Evolutionary conservation across 2,113 vertebrate species (phyloP), one percentile per base, ranked within the genome.

Genomic region (Gambusia affinis): DNA sequence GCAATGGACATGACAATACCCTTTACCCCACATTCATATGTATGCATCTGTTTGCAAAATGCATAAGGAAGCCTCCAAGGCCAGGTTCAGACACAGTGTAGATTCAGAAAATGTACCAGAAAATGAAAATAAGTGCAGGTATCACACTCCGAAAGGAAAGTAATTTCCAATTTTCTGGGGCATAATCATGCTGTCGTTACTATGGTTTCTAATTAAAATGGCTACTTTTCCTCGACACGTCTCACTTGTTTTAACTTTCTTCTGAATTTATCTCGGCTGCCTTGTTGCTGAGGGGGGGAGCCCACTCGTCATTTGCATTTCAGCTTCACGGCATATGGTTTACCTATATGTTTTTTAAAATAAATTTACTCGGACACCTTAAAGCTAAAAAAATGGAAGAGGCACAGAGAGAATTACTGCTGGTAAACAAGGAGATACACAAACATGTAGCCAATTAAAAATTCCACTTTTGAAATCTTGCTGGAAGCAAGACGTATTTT

Each of bases 1-100:
- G 39, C 24, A 60, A 24, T 24, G 24, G 15, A 79, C 47, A 39
- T 73, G 68, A 19, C 64, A 54, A 22, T n/a, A n/a, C 7, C 51
- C 17, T 37, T 66, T 65, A 68, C 68, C 70, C 73, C 54, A 91
- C 91, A 92, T 92, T 93, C 89, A 91, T 73, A 73, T 51, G 67
- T 85, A 74, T 44, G 42, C 8, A 1, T 75, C 24, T 78, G 75
- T 39, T 75, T 30, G 54, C 65, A 4, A 67, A 70, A 80, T 73
- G 29, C 29, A 71, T 3, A 37, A 79, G 39, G 35, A 66, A 76
- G n/a, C 76, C 57, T 68, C 71, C 0, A 64, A 83, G 29, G 66
- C 61, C 3, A 29, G n/a, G 31, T 60, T 67, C 15, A 47, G 24
- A 64, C 70, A 80, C 60, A 67, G 71, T 22, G 10, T 8, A 66